Conservation (phyloP, 2,113 vertebrate species). For the Zeus faber region DNA sequence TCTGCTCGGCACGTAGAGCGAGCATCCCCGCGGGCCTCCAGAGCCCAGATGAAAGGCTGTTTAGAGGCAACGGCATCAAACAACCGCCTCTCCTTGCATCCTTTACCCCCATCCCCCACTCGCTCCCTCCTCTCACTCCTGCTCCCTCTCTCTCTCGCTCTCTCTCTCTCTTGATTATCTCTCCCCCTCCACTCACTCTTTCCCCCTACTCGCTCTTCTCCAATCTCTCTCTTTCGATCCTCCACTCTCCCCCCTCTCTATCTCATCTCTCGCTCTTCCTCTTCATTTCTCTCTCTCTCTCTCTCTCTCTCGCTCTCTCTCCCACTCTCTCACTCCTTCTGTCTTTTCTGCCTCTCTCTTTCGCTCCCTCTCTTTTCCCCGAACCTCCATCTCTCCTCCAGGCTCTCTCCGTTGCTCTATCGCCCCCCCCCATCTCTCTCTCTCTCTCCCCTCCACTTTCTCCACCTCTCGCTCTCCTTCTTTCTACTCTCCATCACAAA, state of each 20-base stretch:
- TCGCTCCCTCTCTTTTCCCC: background rate
- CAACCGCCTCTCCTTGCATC: background rate
- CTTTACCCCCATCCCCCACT: background rate
- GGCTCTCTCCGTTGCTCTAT: background rate
- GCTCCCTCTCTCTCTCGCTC: background rate
- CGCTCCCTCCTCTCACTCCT: background rate
- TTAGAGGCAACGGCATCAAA: slow-evolving; percentile 76
- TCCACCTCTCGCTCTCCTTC: background rate
- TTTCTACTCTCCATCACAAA: slow-evolving; percentile 1
- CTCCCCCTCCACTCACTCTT: background rate
- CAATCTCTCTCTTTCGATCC: background rate
- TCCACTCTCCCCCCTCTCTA: background rate
- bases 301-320: slow-evolving; percentile 1
- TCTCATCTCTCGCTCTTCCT: background rate
- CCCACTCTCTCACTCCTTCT: background rate
- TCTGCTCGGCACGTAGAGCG: slow-evolving; percentile 61
- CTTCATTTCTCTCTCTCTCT: background rate
- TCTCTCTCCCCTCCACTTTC: background rate
- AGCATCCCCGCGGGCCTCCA: slow-evolving; percentile 68
- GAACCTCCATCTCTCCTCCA: no score
- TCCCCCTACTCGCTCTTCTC: background rate
- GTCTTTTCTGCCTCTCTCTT: background rate
- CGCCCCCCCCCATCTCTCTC: background rate
- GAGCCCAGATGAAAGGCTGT: slow-evolving; percentile 74
- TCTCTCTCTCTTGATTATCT: no score